These are phyloP conservation scores for Lagodon rhomboides DNA, from an alignment of 2,797 vertebrate species.

Conservation along the genomic window DNA sequence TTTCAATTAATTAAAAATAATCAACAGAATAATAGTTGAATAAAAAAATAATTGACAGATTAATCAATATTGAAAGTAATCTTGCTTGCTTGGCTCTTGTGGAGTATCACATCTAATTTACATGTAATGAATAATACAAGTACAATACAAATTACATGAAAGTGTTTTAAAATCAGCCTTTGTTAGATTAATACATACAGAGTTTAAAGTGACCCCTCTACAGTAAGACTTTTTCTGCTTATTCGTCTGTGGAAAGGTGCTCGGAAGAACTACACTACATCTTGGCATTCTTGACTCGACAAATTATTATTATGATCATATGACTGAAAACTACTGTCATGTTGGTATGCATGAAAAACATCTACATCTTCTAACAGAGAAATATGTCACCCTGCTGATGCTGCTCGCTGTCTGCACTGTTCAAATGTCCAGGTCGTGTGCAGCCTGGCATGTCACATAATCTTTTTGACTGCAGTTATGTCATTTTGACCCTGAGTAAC, in stretches of 20 bases:
- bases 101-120: not conserved
- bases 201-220: not conserved
- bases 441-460: not conserved
- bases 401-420: not conserved
- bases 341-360: not conserved
- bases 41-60: not conserved
- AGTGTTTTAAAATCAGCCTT: too few relatives aligned
- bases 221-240: not conserved
- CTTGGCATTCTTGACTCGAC: not conserved
- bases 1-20: not conserved
- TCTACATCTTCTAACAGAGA: not conserved
- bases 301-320: too few relatives aligned
- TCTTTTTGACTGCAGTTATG: slow-evolving; percentile 4
- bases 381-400: not conserved
- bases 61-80: not conserved
- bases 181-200: too few relatives aligned
- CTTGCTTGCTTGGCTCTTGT: not conserved
- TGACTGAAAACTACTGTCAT: not conserved
- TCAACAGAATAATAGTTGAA: not conserved
- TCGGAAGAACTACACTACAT: not conserved
- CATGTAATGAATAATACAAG: not conserved
- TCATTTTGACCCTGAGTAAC: not conserved
- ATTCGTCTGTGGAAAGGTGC: not conserved
- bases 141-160: too few relatives aligned
- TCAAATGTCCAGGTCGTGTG: not conserved